phyloP scores from a whole-genome alignment of 2,888 invertebrate species.

The Nephrotoma guestfalica region DNA sequence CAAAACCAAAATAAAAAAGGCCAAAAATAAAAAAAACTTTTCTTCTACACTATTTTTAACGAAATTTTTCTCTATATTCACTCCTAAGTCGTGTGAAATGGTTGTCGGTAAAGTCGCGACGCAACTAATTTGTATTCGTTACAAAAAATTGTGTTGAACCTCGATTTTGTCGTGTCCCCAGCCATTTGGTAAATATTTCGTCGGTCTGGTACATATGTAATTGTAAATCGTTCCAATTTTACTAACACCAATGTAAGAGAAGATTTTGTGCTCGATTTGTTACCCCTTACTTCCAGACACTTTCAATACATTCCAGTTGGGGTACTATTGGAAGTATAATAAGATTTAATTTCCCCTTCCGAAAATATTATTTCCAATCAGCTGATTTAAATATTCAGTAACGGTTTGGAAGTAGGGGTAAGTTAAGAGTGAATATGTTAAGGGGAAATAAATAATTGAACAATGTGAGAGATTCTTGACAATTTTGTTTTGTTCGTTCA shows the following conservation, averaged over 20 bases:
- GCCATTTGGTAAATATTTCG: neutral
- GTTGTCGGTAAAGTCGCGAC: constrained; percentile 2
- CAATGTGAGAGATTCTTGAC: neutral
- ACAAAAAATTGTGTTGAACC: neutral
- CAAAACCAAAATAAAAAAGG: neutral
- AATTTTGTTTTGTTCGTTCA: no score
- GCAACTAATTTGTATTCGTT: constrained; percentile 4
- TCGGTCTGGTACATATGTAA: neutral
- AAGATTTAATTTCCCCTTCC: neutral
- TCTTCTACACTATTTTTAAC: constrained; percentile 21
- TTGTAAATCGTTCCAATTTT: neutral
- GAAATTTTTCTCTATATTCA: neutral
- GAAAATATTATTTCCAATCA: neutral
- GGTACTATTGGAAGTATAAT: neutral
- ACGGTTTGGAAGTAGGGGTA: neutral
- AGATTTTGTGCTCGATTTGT: neutral
- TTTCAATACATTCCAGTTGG: neutral
- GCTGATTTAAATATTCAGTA: neutral
- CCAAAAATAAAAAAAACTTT: neutral
- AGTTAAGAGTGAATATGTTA: neutral
- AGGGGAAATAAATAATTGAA: neutral
- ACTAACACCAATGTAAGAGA: neutral
- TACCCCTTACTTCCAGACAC: neutral
- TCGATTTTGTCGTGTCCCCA: neutral
- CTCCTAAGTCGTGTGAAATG: neutral